Evolutionary conservation across 2,113 vertebrate species (phyloP).

Genomic region (Rana temporaria): DNA sequence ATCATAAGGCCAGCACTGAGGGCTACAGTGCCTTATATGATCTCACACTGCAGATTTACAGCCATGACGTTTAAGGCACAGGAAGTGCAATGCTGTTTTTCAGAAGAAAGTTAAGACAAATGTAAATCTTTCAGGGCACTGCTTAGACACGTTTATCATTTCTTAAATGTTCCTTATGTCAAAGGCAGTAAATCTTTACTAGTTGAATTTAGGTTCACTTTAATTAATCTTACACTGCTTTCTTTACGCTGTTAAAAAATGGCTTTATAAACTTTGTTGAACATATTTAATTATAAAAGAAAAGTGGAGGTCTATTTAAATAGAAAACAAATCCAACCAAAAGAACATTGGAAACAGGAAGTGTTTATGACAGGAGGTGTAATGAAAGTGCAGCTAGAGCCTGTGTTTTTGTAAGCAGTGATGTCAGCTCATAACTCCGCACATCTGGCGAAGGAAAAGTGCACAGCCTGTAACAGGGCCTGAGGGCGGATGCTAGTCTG

Average conservation of each 20-base stretch:
- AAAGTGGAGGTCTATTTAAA: neutral
- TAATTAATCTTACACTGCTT: neutral
- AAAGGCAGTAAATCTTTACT: too few species aligned
- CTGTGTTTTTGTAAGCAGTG: slow-evolving; percentile 44
- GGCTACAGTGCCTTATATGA: too few species aligned
- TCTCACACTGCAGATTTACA: too few species aligned
- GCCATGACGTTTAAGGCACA: too few species aligned
- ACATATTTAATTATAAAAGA: neutral
- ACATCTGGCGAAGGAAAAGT: slow-evolving; percentile 52
- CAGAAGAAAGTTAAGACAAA: too few species aligned
- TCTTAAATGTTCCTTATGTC: too few species aligned
- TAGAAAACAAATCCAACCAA: neutral
- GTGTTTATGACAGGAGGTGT: neutral
- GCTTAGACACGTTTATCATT: too few species aligned
- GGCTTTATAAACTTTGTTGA: neutral
- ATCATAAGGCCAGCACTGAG: too few species aligned
- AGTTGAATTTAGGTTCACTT: too few species aligned
- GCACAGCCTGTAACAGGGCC: slow-evolving; percentile 1
- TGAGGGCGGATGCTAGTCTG: slow-evolving; percentile 14
- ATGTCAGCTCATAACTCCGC: slow-evolving; percentile 45
- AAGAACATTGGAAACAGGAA: neutral
- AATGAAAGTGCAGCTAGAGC: slow-evolving; percentile 1
- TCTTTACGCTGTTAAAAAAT: neutral
- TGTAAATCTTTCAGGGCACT: too few species aligned
- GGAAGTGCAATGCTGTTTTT: too few species aligned